Evolutionary conservation across 2,113 vertebrate species (phyloP).

Genomic region (Periophthalmodon schlosseri): DNA sequence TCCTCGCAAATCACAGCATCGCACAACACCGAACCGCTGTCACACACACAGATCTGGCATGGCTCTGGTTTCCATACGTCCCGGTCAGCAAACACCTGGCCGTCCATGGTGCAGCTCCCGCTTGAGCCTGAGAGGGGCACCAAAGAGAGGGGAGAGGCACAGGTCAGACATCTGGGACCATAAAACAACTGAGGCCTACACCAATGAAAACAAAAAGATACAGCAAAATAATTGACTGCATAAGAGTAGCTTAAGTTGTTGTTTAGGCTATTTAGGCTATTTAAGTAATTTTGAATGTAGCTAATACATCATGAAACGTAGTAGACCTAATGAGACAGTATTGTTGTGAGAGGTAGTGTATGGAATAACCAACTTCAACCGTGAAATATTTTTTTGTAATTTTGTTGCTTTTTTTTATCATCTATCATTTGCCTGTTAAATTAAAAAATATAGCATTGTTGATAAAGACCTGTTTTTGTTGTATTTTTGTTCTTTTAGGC

Average conservation of each 20-base stretch:
- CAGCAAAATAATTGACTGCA: neutral
- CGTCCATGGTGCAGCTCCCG: constrained; percentile 82
- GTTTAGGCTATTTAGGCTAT: too few relatives aligned
- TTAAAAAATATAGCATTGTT: neutral
- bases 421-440: neutral
- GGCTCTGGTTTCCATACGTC: constrained; percentile 91
- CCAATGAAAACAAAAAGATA: neutral
- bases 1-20: constrained; percentile 90
- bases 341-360: too few relatives aligned
- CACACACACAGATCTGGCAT: constrained; percentile 93
- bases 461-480: neutral
- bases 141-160: constrained; percentile 8
- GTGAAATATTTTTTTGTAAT: too few relatives aligned
- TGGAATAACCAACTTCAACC: too few relatives aligned
- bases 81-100: constrained; percentile 82
- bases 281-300: neutral
- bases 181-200: neutral
- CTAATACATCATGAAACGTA: too few relatives aligned
- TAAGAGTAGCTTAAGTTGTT: neutral
- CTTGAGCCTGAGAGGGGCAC: constrained; percentile 71
- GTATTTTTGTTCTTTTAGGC: neutral
- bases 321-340: too few relatives aligned
- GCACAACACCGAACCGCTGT: constrained; percentile 87
- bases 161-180: neutral
- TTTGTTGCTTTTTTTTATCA: too few relatives aligned